phyloP scores from a whole-genome alignment of 2,113 vertebrate species.

The Paramisgurnus dabryanus region DNA sequence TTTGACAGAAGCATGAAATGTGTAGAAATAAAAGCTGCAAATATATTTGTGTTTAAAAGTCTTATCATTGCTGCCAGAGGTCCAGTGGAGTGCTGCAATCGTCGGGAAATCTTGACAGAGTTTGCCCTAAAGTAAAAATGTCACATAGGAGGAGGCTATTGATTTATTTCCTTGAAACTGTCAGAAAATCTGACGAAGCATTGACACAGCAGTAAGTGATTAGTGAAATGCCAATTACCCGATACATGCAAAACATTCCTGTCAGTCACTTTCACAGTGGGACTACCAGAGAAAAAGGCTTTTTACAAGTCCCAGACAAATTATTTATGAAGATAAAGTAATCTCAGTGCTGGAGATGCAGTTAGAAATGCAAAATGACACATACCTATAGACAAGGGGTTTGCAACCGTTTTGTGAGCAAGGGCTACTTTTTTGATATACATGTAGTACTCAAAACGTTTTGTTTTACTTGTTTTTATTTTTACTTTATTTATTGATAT shows the following conservation, averaged over 20 bases:
- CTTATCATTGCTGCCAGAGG: not conserved
- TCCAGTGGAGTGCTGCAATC: not conserved
- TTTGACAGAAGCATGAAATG: conserved; percentile 13
- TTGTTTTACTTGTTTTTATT: no score
- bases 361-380: conserved; percentile 7
- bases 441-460: no score
- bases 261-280: conserved; percentile 30
- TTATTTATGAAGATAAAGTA: conserved; percentile 19
- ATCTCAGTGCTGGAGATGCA: not conserved
- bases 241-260: conserved; percentile 26
- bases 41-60: not conserved
- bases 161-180: conserved; percentile 37
- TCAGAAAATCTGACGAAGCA: conserved; percentile 41
- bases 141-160: conserved; percentile 8
- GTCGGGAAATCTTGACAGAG: conserved; percentile 4
- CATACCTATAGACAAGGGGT: not conserved
- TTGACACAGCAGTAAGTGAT: conserved; percentile 43
- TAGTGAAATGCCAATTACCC: conserved; percentile 41
- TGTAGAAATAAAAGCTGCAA: not conserved
- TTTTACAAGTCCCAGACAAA: conserved; percentile 26
- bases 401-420: no score
- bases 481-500: no score
- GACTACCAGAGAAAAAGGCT: not conserved
- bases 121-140: conserved; percentile 32
- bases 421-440: no score